phyloP scores from a whole-genome alignment of 2,113 vertebrate species.

The Ophthalmolycus amberensis region DNA sequence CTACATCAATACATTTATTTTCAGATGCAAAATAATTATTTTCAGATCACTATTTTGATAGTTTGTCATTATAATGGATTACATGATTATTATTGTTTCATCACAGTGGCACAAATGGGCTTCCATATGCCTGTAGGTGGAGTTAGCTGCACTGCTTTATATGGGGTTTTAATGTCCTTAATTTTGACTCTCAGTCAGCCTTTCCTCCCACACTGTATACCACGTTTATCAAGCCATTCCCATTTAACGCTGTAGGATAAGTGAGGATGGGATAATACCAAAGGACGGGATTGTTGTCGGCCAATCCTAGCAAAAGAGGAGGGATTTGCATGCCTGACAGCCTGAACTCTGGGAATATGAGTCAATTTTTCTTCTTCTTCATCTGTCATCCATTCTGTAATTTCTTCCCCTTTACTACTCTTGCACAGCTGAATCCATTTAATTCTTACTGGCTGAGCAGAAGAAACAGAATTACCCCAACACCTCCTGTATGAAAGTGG shows the following conservation, averaged over 20 bases:
- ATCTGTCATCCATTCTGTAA: not conserved
- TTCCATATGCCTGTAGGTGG: not conserved
- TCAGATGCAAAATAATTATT: not conserved
- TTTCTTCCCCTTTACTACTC: conserved; percentile 8
- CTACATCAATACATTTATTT: not conserved
- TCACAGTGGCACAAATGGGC: not conserved
- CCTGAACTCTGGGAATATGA: not conserved
- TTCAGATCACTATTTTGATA: too few species aligned
- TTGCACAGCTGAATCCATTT: conserved; percentile 45
- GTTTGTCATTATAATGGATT: not conserved
- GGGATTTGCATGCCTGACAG: conserved; percentile 5
- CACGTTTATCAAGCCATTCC: not conserved
- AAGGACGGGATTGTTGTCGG: not conserved
- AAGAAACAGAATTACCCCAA: conserved; percentile 17
- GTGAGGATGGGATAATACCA: not conserved
- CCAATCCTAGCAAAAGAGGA: not conserved
- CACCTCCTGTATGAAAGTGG: conserved; percentile 1
- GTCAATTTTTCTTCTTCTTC: not conserved
- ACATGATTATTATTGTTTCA: too few species aligned
- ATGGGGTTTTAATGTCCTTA: rapidly evolving
- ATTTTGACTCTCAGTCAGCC: not conserved
- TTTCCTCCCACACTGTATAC: not conserved
- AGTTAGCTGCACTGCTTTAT: not conserved
- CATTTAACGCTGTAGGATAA: not conserved
- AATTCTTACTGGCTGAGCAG: conserved; percentile 20